A percentile compares a stretch with the other conserved stretches of the same genome.
Conservation (phyloP, 2,113 vertebrate species). For the Phrynocephalus versicolor region DNA sequence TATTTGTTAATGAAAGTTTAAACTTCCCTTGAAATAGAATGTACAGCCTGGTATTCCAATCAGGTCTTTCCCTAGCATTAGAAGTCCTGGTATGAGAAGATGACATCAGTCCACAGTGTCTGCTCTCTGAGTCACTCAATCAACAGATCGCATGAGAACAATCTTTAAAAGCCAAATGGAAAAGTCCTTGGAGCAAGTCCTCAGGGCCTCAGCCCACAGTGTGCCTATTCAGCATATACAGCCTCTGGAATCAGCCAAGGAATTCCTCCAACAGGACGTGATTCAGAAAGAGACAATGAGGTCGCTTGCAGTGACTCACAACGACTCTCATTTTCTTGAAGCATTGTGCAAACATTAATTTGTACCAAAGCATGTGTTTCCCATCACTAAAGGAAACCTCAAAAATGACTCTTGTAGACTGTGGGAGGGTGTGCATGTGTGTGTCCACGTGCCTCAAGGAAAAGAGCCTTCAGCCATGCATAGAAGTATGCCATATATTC, state of each 20-base stretch:
- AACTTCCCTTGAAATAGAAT: slow-evolving; percentile 38
- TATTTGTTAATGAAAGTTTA: slow-evolving; percentile 24
- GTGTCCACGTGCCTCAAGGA: slow-evolving; percentile 13
- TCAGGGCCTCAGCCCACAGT: slow-evolving; percentile 51
- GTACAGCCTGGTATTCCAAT: neutral
- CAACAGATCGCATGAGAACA: slow-evolving; percentile 20
- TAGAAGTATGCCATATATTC: neutral
- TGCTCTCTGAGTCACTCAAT: slow-evolving; percentile 54
- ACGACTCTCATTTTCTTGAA: slow-evolving; percentile 57
- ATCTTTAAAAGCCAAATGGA: slow-evolving; percentile 47
- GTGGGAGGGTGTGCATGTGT: slow-evolving; percentile 36
- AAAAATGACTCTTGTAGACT: slow-evolving; percentile 35
- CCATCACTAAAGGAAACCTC: slow-evolving; percentile 57
- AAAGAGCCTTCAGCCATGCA: slow-evolving; percentile 31
- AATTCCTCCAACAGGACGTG: slow-evolving; percentile 72
- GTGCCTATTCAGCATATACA: slow-evolving; percentile 46
- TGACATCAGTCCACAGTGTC: slow-evolving; percentile 51
- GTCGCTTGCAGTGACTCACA: slow-evolving; percentile 70
- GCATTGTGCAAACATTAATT: slow-evolving; percentile 52
- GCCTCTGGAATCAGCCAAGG: slow-evolving; percentile 57
- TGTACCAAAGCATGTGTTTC: slow-evolving; percentile 74
- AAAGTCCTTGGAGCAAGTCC: slow-evolving; percentile 42
- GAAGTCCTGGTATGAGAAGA: slow-evolving; percentile 32
- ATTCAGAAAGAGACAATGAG: slow-evolving; percentile 72
- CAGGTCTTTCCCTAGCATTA: neutral